Evolutionary conservation across 2,888 invertebrate species (phyloP), one percentile per base, ranked within the genome.

Genomic region (Aproaerema taeniolella): DNA sequence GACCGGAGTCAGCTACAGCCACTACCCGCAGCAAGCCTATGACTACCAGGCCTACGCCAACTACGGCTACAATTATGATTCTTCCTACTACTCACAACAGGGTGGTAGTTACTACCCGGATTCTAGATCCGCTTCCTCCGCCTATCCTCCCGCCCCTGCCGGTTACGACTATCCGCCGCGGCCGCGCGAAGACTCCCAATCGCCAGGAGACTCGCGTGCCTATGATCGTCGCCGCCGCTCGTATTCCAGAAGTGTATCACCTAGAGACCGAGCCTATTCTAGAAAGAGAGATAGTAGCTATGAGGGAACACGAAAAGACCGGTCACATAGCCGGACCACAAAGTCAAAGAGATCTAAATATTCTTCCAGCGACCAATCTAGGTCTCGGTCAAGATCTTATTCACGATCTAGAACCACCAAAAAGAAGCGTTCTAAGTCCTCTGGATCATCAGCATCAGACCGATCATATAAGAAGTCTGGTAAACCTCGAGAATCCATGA

Each of bases 1-100:
- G 82, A 82, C 82, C 28, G 82, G 82, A 50, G 80, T 68, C 66
- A 74, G 74, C 77, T 82, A 82, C 78, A 71, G 66, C 52, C 74
- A 74, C 54, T 77, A 77, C 61, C 69, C 66, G 49, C 58, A 64
- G 38, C 61, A 67, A 46, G 53, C 70, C 56, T 80, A 77, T 59
- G 78, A 78, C 61, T 79, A 81, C 59, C 67, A 66, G 43, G 60
- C 66, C 43, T 78, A 77, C 53, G 58, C 59, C 46, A 46, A 50
- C 45, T 81, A 79, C 58, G 59, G 58, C 50, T 80, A 67, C 52
- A 53, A 45, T 49, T 65, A 78, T 50, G 77, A 79, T 56, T 58
- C 74, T 44, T 61, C 53, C 45, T 78, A 76, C 50, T 80, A 80
- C 46, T 71, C 71, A 48, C 55, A 57, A 30, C 43, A 64, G 13